Evolutionary conservation across 2,888 invertebrate genomes (phyloP), one percentile per base, ranked within the genome.

Genomic region (Agrenia bidenticulata): DNA sequence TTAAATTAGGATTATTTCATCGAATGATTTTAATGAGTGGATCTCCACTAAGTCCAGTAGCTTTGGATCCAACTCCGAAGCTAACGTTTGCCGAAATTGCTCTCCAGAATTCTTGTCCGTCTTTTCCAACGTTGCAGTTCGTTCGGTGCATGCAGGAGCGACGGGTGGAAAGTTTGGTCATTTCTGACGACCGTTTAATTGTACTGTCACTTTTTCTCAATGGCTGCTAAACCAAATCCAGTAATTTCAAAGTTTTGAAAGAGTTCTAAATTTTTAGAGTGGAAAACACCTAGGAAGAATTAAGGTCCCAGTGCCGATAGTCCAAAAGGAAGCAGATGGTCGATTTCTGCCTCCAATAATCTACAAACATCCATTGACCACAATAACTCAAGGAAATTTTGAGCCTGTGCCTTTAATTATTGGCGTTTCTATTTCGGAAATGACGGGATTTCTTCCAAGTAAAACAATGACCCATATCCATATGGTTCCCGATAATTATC

Each of bases 261-360:
- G n/a, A n/a, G n/a, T n/a, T n/a, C n/a, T n/a, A 11, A 32, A 7
- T 32, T 32, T 32, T 26, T 41, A 72, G 72, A 64, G 56, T n/a
- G 74, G 68, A 15, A 71, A 64, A 63, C 68, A 70, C 26, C 19
- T 73, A 4, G 72, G 70, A 27, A 68, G 63, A 26, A 23, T 55
- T 1, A 64, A 59, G 39, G 41, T 64, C n/a, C 67, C 74, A 11
- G 17, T 68, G 2, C 69, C 73, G 24, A 69, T 75, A 9, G 57
- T 75, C 39, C 73, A 75, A 50, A 63, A 63, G 24, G 59, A 57
- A 27, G 61, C 61, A 11, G 75, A 75, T 51, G 67, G 64, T 1
- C 57, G 74, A 21, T 75, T 73, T 26, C 64, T 75, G 23, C 75
- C 75, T 15, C 73, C 75, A 1, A 41, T 75, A 13, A 37, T 75